Evolutionary conservation across 2,797 vertebrate species (phyloP).

Genomic region (Hipposideros larvatus): DNA sequence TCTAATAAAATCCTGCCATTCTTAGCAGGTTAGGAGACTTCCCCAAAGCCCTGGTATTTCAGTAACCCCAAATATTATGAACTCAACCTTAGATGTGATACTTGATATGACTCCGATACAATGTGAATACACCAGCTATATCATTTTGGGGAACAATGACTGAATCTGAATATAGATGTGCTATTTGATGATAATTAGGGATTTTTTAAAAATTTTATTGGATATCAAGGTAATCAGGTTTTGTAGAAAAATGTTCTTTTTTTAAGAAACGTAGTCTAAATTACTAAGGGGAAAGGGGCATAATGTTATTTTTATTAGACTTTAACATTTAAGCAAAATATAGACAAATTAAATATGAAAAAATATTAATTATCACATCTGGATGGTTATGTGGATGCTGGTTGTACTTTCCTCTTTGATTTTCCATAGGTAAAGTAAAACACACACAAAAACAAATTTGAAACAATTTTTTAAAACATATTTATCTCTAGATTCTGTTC

Average conservation of each 20-base stretch:
- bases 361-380: background rate
- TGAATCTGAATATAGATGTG: background rate
- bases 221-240: background rate
- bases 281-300: background rate
- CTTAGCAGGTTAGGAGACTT: background rate
- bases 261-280: background rate
- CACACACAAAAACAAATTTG: background rate
- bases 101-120: background rate
- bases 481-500: background rate
- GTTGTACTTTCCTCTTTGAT: background rate
- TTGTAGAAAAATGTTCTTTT: background rate
- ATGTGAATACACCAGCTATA: background rate
- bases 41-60: background rate
- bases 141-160: background rate
- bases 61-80: background rate
- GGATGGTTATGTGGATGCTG: background rate
- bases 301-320: background rate
- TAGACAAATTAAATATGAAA: background rate
- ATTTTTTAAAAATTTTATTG: background rate
- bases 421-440: background rate
- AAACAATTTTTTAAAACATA: background rate
- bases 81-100: background rate
- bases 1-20: background rate
- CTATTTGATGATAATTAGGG: background rate
- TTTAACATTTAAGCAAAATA: background rate